A percentile compares a stretch with the other conserved stretches of the same genome.
Conservation (phyloP, 2,888 invertebrate species). For the Hymenopus coronatus region DNA sequence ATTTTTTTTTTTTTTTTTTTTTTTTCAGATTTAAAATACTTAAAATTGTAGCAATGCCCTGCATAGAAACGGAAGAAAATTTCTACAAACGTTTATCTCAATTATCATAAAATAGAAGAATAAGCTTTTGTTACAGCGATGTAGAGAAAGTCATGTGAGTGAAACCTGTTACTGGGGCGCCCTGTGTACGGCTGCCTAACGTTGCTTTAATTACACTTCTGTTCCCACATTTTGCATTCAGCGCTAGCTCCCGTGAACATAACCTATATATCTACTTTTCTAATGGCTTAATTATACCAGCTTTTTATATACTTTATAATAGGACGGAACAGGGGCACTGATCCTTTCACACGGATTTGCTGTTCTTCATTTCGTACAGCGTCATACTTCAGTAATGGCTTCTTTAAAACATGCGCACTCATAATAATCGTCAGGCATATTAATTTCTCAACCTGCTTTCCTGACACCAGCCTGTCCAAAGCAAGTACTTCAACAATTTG, state of each 20-base stretch:
- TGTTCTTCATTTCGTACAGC: no score
- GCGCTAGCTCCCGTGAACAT: neutral
- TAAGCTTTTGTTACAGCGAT: no score
- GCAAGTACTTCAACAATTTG: no score
- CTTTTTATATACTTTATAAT: neutral
- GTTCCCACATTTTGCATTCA: neutral
- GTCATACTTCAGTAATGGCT: no score
- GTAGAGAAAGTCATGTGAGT: no score
- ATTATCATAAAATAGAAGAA: no score
- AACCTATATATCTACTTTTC: neutral
- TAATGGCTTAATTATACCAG: constrained; percentile 1
- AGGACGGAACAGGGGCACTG: neutral
- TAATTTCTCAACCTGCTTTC: no score
- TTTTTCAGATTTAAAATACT: no score
- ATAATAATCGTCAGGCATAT: neutral
- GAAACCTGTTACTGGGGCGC: neutral
- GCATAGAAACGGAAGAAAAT: no score
- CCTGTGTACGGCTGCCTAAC: neutral
- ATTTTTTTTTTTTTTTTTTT: no score
- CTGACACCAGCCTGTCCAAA: no score
- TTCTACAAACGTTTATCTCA: neutral
- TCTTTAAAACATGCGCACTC: neutral
- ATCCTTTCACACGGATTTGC: neutral
- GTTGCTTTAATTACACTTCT: neutral
- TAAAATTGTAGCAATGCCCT: no score